Base-by-base conservation (phyloP, 1,140 invertebrate genomes). In the Drosophila erecta region DNA sequence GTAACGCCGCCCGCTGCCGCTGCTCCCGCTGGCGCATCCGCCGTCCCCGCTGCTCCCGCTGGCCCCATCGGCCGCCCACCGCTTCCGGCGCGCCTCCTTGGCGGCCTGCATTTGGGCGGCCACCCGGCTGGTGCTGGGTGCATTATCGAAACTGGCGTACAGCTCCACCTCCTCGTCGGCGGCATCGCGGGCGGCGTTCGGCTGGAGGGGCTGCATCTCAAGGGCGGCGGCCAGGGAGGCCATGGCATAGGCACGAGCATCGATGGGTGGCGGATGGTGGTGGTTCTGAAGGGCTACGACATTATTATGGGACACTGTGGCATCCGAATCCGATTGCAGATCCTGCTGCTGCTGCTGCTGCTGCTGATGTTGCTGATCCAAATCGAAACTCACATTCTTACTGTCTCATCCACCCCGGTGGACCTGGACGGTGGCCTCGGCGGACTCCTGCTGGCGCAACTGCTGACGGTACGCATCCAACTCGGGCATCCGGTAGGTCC, bases 401-500 rank as follows among this genome's bases (percentile, higher is more conserved):
- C 87, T 90, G 80, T 92, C 87, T 92, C 90, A 92, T 92, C 91
- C 90, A 92, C 90, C 90, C 85, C 90, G 81, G 71, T 92, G 90
- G 62, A 92, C 91, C 65, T 92, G 91, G 53, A 92, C 86, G 65
- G 73, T 91, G 58, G 94, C 96, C 96, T 93, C 96, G 95, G 67
- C 95, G 40, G 96, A 96, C 92, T 98, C 96, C 93, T 98, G 97
- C 93, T 97, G 97, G 90, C 97, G 95, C 85, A 98, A 93, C 81
- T 96, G 95, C 92, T 96, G 96, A 76, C 97, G 96, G 92, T 97
- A 98, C 64, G 96, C 97, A 93, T 97, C 96, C 71, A 98, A 92
- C 86, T 98, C 97, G 86, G 98, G 96, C 85, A 98, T 97, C 35
- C 97, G 94, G 93, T 97, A 98, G 94, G 98, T 98, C 24, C 97